These are phyloP conservation scores for Vanessa atalanta DNA, from an alignment of 1,140 invertebrate species.

Conservation along the genomic window DNA sequence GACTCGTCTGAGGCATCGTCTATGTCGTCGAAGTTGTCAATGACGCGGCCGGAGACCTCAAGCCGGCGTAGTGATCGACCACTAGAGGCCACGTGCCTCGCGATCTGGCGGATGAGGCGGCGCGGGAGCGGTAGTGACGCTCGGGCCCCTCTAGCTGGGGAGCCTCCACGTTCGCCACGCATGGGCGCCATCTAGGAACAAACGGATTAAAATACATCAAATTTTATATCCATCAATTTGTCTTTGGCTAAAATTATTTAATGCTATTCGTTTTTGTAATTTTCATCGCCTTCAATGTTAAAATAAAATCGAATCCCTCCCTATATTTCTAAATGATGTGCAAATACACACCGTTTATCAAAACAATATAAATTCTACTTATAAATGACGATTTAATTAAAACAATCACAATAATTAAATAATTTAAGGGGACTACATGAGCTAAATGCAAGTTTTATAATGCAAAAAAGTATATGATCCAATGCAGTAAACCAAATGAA, in stretches of 20 bases:
- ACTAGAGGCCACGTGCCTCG: slow-evolving; percentile 75
- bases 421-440: too few relatives aligned
- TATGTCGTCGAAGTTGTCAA: slow-evolving; percentile 79
- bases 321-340: too few relatives aligned
- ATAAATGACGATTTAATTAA: too few relatives aligned
- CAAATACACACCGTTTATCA: too few relatives aligned
- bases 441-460: too few relatives aligned
- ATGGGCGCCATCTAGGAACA: slow-evolving; percentile 72
- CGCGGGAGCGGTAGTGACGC: slow-evolving; percentile 73
- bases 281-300: too few relatives aligned
- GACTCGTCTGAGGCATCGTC: slow-evolving; percentile 70
- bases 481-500: too few relatives aligned
- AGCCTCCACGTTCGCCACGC: slow-evolving; percentile 75
- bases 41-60: slow-evolving; percentile 77
- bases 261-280: too few relatives aligned
- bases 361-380: too few relatives aligned
- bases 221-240: neutral
- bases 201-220: neutral
- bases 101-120: slow-evolving; percentile 76
- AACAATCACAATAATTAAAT: too few relatives aligned
- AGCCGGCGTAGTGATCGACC: slow-evolving; percentile 75
- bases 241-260: neutral
- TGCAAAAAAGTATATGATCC: too few relatives aligned
- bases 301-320: too few relatives aligned
- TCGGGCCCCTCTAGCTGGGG: slow-evolving; percentile 69